These are phyloP conservation scores for Euwallacea fornicatus DNA, from an alignment of 1,140 invertebrate genomes.

Conservation along the genomic window DNA sequence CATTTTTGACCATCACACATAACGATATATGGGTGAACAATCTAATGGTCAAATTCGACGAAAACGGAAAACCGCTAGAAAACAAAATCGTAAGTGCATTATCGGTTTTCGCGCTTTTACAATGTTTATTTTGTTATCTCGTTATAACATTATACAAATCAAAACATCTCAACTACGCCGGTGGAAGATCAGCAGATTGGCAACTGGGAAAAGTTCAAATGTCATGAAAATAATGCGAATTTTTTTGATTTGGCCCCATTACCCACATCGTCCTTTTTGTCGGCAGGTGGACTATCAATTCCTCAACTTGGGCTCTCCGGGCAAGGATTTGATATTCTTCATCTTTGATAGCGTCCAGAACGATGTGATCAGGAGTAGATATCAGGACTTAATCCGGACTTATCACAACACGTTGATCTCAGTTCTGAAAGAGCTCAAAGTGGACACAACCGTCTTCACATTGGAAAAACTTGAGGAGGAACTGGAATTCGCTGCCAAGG, in stretches of 20 bases:
- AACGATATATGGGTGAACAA: slow-evolving; percentile 55
- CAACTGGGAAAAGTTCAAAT: neutral
- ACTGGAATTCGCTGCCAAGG: slow-evolving; percentile 16
- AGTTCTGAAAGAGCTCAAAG: slow-evolving; percentile 48
- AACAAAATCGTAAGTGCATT: slow-evolving; percentile 57
- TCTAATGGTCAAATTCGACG: slow-evolving; percentile 56
- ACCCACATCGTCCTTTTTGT: too few species aligned
- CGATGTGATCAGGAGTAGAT: slow-evolving; percentile 50
- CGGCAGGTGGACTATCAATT: slow-evolving; percentile 60
- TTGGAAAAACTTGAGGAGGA: slow-evolving; percentile 37
- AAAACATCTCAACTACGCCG: neutral
- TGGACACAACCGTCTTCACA: slow-evolving; percentile 35
- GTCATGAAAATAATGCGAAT: too few species aligned
- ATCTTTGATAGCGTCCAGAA: slow-evolving; percentile 57
- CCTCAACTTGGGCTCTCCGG: slow-evolving; percentile 55
- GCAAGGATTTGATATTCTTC: slow-evolving; percentile 61
- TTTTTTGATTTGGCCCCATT: too few species aligned
- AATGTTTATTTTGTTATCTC: neutral
- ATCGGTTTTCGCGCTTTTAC: neutral
- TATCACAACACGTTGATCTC: slow-evolving; percentile 46
- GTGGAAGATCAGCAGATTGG: neutral
- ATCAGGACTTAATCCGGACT: slow-evolving; percentile 54
- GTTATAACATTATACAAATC: neutral
- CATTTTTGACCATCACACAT: slow-evolving; percentile 38
- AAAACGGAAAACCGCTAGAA: slow-evolving; percentile 48